Percentiles rank a stretch among this genome's conserved stretches.
phyloP scores from a whole-genome alignment of 2,888 invertebrate genomes.

The Celastrina argiolus region DNA sequence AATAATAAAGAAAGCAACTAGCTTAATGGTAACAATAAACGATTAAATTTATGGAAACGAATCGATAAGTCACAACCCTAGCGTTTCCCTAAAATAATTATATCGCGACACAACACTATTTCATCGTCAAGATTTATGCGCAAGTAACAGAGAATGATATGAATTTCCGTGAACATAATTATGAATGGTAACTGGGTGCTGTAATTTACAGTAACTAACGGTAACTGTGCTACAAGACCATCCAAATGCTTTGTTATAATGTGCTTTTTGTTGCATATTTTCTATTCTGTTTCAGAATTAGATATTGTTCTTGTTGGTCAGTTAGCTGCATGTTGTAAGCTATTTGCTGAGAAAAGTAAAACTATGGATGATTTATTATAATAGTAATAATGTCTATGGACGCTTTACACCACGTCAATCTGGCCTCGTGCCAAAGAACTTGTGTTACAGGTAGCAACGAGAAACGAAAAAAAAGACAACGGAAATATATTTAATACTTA shows the following conservation, averaged over 20 bases:
- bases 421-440: too few species aligned
- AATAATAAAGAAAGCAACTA: too few species aligned
- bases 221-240: conserved; percentile 7
- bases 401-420: too few species aligned
- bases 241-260: conserved; percentile 13
- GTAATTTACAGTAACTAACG: conserved; percentile 39
- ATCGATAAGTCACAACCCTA: background rate
- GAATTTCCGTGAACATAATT: conserved; percentile 36
- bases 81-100: conserved; percentile 16
- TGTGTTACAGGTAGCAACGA: too few species aligned
- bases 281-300: background rate
- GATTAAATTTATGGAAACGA: background rate
- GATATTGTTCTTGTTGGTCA: background rate
- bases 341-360: background rate
- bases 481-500: too few species aligned
- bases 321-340: background rate
- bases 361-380: too few species aligned
- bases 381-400: too few species aligned
- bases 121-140: conserved; percentile 17
- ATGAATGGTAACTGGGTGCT: conserved; percentile 46
- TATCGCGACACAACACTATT: conserved; percentile 12
- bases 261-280: background rate
- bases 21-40: too few species aligned
- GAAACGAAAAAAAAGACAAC: too few species aligned
- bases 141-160: conserved; percentile 18